Conservation (phyloP, 2,797 vertebrate genomes). For the Diceros bicornis region DNA sequence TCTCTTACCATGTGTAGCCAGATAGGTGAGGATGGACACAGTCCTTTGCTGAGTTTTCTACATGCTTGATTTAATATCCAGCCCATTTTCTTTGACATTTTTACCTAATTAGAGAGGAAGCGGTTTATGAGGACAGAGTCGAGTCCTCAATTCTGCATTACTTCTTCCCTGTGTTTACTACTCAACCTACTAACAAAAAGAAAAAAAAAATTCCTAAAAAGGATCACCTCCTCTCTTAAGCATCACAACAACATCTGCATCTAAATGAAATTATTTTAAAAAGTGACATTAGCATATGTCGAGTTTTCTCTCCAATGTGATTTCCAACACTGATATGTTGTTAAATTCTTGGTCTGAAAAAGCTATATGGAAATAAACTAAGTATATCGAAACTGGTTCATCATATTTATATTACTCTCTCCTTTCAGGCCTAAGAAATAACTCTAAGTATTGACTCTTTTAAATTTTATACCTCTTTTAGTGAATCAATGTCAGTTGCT, state of each 20-base stretch:
- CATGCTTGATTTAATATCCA: neutral
- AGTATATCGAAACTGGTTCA: neutral
- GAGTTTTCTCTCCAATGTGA: neutral
- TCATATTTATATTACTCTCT: slow-evolving; percentile 49
- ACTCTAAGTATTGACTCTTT: slow-evolving; percentile 54
- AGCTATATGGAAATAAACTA: slow-evolving; percentile 55
- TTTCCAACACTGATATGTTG: neutral
- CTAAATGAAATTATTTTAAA: slow-evolving; percentile 15
- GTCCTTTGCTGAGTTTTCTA: neutral
- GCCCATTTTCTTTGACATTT: neutral
- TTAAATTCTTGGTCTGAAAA: slow-evolving; percentile 38
- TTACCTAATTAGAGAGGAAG: neutral
- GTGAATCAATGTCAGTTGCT: slow-evolving; percentile 44
- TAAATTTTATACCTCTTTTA: slow-evolving; percentile 71
- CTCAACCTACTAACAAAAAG: neutral
- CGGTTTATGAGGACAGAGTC: neutral
- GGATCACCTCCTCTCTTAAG: neutral
- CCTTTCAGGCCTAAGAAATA: slow-evolving; percentile 66
- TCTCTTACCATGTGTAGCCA: neutral
- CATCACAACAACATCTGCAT: neutral
- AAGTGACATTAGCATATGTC: neutral
- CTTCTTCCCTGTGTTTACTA: neutral
- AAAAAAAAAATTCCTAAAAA: neutral
- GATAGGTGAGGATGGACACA: neutral
- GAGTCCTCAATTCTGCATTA: neutral